These are phyloP conservation scores for Hydractinia echinata DNA, from an alignment of 30 jellyfish, hydroid and myxozoan genomes.

Conservation along the genomic window DNA sequence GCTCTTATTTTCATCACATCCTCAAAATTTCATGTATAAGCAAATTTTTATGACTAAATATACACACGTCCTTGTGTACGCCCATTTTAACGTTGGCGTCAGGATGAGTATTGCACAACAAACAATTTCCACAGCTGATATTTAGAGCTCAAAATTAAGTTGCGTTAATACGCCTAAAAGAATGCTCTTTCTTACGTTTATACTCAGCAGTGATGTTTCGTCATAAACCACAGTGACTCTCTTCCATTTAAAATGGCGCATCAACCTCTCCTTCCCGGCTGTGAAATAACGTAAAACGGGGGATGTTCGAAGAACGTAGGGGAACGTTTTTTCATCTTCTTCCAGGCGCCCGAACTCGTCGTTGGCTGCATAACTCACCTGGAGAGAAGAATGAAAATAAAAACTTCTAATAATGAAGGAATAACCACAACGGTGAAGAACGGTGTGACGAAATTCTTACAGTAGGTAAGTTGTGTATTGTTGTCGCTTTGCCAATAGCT, in stretches of 20 bases:
- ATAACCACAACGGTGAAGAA: neutral
- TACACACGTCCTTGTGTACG: too few species aligned
- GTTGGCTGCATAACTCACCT: slow-evolving; percentile 5
- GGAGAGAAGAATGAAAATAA: neutral
- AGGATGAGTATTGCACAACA: too few species aligned
- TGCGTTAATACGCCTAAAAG: too few species aligned
- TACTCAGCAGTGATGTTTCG: neutral
- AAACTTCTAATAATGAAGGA: neutral
- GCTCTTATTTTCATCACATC: too few species aligned
- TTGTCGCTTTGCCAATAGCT: neutral
- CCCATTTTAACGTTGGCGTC: too few species aligned
- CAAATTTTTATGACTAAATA: too few species aligned
- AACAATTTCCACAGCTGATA: too few species aligned
- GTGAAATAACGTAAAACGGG: neutral
- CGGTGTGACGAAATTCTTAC: neutral
- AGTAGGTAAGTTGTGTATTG: neutral
- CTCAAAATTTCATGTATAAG: too few species aligned
- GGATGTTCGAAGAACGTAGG: slow-evolving; percentile 6
- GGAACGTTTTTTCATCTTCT: neutral
- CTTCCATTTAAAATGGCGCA: slow-evolving; percentile 12
- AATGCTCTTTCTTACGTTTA: neutral
- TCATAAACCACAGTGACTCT: slow-evolving; percentile 16
- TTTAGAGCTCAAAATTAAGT: too few species aligned
- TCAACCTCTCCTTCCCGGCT: neutral
- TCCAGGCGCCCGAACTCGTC: neutral